Evolutionary conservation across 2,797 vertebrate species (phyloP).

Genomic region (Ibycter americanus): DNA sequence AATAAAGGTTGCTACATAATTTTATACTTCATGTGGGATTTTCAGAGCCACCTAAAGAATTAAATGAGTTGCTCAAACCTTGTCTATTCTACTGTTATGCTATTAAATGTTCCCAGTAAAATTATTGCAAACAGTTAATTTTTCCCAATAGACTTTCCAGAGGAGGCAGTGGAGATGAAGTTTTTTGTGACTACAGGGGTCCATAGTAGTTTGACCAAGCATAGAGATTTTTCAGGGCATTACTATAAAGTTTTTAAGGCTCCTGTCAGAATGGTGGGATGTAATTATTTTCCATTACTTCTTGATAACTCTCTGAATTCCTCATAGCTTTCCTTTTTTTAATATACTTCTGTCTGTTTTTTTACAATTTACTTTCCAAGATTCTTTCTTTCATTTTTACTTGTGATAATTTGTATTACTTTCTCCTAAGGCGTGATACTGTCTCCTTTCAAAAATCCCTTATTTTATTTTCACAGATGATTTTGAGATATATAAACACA

Average conservation of each 20-base stretch:
- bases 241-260: not conserved
- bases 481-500: not conserved
- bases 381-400: not conserved
- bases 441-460: constrained; percentile 19
- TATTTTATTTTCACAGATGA: constrained; percentile 27
- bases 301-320: not conserved
- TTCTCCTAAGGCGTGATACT: not conserved
- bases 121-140: not conserved
- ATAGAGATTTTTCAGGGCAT: not conserved
- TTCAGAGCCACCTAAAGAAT: not conserved
- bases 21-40: not conserved
- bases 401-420: constrained; percentile 17
- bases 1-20: constrained; percentile 32
- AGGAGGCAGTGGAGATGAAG: not conserved
- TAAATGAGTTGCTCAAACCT: not conserved
- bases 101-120: not conserved
- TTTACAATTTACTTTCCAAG: not conserved
- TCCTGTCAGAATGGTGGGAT: not conserved
- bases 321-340: constrained; percentile 24
- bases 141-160: not conserved
- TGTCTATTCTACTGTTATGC: not conserved
- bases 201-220: not conserved
- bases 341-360: not conserved
- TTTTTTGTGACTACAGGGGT: not conserved
- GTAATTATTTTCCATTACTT: constrained; percentile 15